Conservation (phyloP, 2,797 vertebrate genomes). For the Champsocephalus esox region DNA sequence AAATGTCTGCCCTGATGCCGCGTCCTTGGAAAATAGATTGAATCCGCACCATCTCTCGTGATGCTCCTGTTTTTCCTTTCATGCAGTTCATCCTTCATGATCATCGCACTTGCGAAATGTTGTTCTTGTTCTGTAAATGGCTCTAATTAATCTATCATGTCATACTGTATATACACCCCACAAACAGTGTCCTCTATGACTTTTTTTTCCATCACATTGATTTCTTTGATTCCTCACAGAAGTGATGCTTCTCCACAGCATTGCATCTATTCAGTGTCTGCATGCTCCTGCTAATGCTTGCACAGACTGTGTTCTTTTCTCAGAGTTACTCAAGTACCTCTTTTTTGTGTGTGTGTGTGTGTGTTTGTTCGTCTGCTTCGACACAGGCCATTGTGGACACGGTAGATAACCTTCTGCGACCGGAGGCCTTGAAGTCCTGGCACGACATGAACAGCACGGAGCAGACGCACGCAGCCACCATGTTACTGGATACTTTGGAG, state of each 20-base stretch:
- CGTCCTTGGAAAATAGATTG: conserved; percentile 62
- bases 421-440: conserved; percentile 97
- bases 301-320: not conserved
- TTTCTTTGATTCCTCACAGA: conserved; percentile 21
- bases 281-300: conserved; percentile 45
- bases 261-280: conserved; percentile 52
- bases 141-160: conserved; percentile 15
- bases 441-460: conserved; percentile 98
- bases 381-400: conserved; percentile 98
- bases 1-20: conserved; percentile 26
- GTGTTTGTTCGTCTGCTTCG: conserved; percentile 40
- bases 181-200: not conserved
- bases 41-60: conserved; percentile 45
- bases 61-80: conserved; percentile 19
- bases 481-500: conserved; percentile 98
- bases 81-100: conserved; percentile 36
- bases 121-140: conserved; percentile 4
- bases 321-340: conserved; percentile 29
- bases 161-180: not conserved
- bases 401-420: conserved; percentile 97
- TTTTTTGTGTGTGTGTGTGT: conserved; percentile 10
- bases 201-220: not conserved
- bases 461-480: conserved; percentile 97
- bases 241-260: conserved; percentile 16
- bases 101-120: conserved; percentile 11